phyloP scores from a whole-genome alignment of 2,888 invertebrate species.

The Amorpha juglandis region DNA sequence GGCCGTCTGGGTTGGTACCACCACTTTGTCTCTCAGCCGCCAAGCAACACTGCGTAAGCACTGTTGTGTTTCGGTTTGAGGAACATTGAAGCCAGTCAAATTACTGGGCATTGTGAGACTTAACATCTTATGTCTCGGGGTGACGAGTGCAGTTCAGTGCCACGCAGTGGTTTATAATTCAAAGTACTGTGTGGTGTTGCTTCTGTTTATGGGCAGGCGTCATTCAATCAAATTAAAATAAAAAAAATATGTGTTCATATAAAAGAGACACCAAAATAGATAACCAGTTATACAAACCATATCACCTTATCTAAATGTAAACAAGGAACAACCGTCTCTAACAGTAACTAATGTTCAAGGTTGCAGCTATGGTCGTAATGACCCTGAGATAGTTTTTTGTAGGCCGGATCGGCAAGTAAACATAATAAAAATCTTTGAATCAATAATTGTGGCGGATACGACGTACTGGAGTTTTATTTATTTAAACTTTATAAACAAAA shows the following conservation, averaged over 20 bases:
- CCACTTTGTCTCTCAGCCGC: too few species aligned
- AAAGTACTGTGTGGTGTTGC: too few species aligned
- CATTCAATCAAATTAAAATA: too few species aligned
- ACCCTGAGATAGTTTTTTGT: constrained; percentile 26
- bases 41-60: too few species aligned
- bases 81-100: too few species aligned
- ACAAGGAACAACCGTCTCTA: constrained; percentile 25
- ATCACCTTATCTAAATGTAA: neutral
- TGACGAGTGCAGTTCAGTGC: too few species aligned
- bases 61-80: too few species aligned
- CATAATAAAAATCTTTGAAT: constrained; percentile 18
- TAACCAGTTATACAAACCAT: neutral
- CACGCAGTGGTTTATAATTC: too few species aligned
- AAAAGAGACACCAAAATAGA: neutral
- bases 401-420: constrained; percentile 7
- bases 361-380: constrained; percentile 1
- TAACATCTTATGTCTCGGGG: too few species aligned
- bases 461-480: constrained; percentile 5
- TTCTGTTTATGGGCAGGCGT: too few species aligned
- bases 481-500: neutral
- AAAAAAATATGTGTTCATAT: neutral
- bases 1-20: too few species aligned
- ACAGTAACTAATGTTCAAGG: constrained; percentile 26
- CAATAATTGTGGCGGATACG: neutral
- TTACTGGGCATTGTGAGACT: too few species aligned